Conservation (phyloP, 2,113 vertebrate genomes). For the Myocastor coypus region DNA sequence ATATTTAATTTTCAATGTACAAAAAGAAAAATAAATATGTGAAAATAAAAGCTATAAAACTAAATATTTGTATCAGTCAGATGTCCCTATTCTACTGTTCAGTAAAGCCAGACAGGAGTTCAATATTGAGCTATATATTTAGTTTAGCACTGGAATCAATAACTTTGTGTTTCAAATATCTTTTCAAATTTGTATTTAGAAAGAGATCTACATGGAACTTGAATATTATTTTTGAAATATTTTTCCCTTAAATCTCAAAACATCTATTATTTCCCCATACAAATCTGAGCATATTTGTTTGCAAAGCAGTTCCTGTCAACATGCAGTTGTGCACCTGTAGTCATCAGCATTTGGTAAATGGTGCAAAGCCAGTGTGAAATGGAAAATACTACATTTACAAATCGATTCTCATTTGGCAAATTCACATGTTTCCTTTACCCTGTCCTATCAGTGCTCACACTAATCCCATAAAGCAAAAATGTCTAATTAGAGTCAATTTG, state of each 20-base stretch:
- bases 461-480: slow-evolving; percentile 86
- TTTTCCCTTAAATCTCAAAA: background rate
- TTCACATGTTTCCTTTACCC: slow-evolving; percentile 57
- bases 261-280: background rate
- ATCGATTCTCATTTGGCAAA: slow-evolving; percentile 69
- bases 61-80: background rate
- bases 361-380: slow-evolving; percentile 47
- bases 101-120: background rate
- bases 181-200: background rate
- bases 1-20: background rate
- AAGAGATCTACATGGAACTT: background rate
- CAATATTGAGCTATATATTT: background rate
- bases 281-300: background rate
- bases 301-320: background rate
- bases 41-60: background rate
- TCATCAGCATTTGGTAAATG: slow-evolving; percentile 44
- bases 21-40: background rate
- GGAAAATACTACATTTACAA: slow-evolving; percentile 64
- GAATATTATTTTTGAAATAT: background rate
- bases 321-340: background rate
- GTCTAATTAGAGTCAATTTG: slow-evolving; percentile 91
- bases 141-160: background rate
- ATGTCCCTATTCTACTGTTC: background rate
- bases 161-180: background rate
- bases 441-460: slow-evolving; percentile 75